Base-by-base conservation (phyloP, 2,888 invertebrate species). In the Trisateles emortualis region DNA sequence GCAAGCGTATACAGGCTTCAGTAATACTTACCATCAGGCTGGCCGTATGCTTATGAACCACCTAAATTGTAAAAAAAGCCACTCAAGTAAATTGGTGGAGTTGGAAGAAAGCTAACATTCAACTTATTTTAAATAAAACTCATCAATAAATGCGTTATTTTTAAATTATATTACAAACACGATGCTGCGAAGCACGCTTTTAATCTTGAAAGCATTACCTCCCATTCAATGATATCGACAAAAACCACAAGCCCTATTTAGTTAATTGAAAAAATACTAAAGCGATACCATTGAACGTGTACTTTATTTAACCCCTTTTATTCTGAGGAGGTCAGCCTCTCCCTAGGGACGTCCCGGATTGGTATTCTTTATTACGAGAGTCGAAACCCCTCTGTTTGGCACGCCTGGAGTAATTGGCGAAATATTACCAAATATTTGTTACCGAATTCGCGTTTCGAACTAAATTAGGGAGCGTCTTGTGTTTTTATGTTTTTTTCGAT, bases 361-460 rank as follows among this genome's bases (percentile, higher is more conserved):
- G 83, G 83, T 80, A 87, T 88, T 84, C 86, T 87, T 86, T 87
- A 84, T 84, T 84, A 81, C 78, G 78, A 75, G 69, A 72, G 57
- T 64, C 67, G 68, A 66, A 58, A 72, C 74, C 72, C 49, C 33
- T 76, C 82, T 80, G 82, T 82, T 83, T 79, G 82, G 73, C 75
- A 76, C 78, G 70, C 72, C 73, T 67, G 56, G 66, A 71, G 71
- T 84, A 83, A 85, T 81, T 83, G 82, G 76, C 73, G 75, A 84
- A 79, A 85, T 86, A 84, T 84, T 79, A 62, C 70, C 64, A 73
- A 74, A 65, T 68, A 65, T 68, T 69, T 72, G 69, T 72, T 68
- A 65, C 67, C 44, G 61, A 61, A 46, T 71, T 56, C 52, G 49
- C 52, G 52, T 68, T 72, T 56, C 43, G 52, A 52, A 51, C 59